Evolutionary conservation across 2,113 vertebrate species (phyloP).

Genomic region (Pachycephala philippinensis): DNA sequence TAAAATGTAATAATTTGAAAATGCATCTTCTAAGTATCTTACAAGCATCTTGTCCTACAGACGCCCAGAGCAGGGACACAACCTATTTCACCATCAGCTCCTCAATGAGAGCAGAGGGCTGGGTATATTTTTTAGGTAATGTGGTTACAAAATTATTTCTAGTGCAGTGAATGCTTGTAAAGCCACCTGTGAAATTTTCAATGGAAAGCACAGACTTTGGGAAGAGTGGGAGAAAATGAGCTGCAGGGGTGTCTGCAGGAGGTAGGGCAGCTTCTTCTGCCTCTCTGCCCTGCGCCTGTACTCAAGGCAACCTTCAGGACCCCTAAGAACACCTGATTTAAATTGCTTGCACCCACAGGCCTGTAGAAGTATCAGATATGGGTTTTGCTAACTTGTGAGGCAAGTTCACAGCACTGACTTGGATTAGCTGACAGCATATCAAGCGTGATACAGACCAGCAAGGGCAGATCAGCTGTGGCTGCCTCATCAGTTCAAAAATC

Average conservation of each 20-base stretch:
- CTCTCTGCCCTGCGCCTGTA: not conserved
- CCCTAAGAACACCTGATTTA: not conserved
- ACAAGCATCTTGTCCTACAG: not conserved
- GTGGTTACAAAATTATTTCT: not conserved
- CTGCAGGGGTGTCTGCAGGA: not conserved
- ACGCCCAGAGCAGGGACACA: not conserved
- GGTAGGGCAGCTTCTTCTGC: not conserved
- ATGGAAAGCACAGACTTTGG: not conserved
- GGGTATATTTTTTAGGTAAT: not conserved
- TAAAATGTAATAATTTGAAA: not conserved
- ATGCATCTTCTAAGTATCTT: not conserved
- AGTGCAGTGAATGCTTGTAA: not conserved
- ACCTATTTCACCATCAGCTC: not conserved
- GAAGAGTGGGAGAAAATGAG: not conserved
- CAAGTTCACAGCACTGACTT: not conserved
- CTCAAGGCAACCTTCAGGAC: not conserved
- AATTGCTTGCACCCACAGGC: not conserved
- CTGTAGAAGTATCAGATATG: not conserved
- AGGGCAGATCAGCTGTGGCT: not conserved
- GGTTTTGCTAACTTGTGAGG: not conserved
- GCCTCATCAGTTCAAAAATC: not conserved
- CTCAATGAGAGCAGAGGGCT: not conserved
- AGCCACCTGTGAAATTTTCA: not conserved
- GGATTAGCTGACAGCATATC: not conserved
- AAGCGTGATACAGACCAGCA: accelerated